Evolutionary conservation across 2,113 vertebrate genomes (phyloP).

Genomic region (Syngnathus floridae): DNA sequence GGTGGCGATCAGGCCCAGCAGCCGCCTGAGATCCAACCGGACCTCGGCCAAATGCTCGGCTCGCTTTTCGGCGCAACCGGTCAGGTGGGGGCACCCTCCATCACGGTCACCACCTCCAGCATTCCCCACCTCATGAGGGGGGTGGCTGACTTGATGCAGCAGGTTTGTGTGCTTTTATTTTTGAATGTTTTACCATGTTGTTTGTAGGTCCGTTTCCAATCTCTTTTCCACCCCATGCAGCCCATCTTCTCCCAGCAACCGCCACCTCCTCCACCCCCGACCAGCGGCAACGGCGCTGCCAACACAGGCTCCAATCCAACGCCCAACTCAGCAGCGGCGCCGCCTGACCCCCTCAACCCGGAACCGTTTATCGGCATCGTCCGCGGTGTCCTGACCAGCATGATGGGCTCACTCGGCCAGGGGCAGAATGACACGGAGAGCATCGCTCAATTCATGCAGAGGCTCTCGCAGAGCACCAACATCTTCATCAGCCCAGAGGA

Average conservation of each 20-base stretch:
- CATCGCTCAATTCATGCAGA: conserved; percentile 87
- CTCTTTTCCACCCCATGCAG: conserved; percentile 51
- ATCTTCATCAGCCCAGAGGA: conserved; percentile 81
- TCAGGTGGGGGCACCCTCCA: conserved; percentile 70
- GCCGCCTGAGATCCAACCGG: conserved; percentile 61
- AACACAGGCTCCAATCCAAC: conserved; percentile 21
- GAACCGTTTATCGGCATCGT: conserved; percentile 88
- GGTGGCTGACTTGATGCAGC: conserved; percentile 82
- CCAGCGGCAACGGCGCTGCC: conserved; percentile 23
- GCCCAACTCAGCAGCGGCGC: conserved; percentile 15
- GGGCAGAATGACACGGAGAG: conserved; percentile 83
- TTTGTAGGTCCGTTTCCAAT: neutral
- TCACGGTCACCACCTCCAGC: conserved; percentile 80
- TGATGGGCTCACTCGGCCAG: conserved; percentile 85
- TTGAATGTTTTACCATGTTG: neutral
- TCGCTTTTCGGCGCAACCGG: conserved; percentile 76
- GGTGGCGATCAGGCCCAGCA: conserved; percentile 19
- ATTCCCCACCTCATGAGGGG: conserved; percentile 84
- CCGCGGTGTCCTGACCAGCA: conserved; percentile 82
- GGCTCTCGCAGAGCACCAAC: conserved; percentile 84
- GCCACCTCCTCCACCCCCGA: conserved; percentile 38
- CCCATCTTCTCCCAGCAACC: conserved; percentile 59
- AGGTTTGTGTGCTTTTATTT: conserved; percentile 42
- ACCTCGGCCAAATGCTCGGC: conserved; percentile 74
- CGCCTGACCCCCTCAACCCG: conserved; percentile 72